Conservation (phyloP, 2,888 invertebrate genomes). For the Drosophila suboccidentalis region DNA sequence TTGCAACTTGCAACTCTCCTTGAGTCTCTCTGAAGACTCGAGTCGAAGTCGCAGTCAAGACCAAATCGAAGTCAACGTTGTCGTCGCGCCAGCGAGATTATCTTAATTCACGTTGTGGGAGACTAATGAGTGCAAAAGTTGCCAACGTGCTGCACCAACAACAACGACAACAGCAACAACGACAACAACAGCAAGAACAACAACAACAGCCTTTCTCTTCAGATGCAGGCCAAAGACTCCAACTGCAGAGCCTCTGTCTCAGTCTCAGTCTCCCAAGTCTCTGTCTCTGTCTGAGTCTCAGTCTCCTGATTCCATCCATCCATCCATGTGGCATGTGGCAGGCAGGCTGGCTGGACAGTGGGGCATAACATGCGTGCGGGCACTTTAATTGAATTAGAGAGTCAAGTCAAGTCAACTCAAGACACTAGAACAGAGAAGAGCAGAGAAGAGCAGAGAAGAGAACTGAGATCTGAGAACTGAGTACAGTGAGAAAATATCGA, state of each 20-base stretch:
- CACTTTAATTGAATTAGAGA: slow-evolving; percentile 77
- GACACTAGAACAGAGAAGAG: too few species aligned
- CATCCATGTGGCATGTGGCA: slow-evolving; percentile 36
- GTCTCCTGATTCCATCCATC: slow-evolving; percentile 23
- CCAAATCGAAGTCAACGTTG: slow-evolving; percentile 39
- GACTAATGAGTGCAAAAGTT: slow-evolving; percentile 85
- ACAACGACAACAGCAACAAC: slow-evolving; percentile 5
- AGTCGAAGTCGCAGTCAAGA: slow-evolving; percentile 16
- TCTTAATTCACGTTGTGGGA: slow-evolving; percentile 86
- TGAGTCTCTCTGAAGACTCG: neutral
- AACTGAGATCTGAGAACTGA: neutral
- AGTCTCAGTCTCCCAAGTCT: slow-evolving; percentile 1
- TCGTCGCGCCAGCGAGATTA: slow-evolving; percentile 78
- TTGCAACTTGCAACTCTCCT: slow-evolving; percentile 6
- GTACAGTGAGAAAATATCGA: neutral
- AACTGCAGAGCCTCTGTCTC: slow-evolving; percentile 1
- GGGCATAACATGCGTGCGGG: slow-evolving; percentile 55
- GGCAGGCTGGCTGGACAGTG: slow-evolving; percentile 9
- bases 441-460: neutral
- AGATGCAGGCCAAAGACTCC: slow-evolving; percentile 5
- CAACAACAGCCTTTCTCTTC: slow-evolving; percentile 46
- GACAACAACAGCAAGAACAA: slow-evolving; percentile 4
- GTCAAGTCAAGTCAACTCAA: slow-evolving; percentile 17
- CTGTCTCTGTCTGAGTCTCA: too few species aligned
- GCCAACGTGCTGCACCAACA: slow-evolving; percentile 53